Conservation (phyloP, 2,797 vertebrate species). For the Phrynocephalus vlangalii region DNA sequence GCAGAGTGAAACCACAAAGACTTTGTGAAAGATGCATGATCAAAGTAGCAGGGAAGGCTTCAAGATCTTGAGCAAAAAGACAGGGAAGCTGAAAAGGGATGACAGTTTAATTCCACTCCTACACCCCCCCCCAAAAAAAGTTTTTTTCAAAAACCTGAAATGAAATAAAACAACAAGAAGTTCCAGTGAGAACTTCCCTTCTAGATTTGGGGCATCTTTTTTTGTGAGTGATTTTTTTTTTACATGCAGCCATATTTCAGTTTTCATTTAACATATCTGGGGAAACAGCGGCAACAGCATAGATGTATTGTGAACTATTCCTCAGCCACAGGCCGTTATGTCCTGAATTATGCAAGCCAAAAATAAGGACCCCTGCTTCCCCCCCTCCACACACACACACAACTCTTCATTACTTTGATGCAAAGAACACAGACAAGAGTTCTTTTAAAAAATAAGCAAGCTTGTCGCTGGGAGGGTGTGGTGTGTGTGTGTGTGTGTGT, state of each 20-base stretch:
- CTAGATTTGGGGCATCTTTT: not conserved
- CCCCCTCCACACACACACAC: not conserved
- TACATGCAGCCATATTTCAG: not conserved
- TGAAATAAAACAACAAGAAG: no score
- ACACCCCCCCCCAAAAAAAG: no score
- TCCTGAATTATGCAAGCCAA: conserved; percentile 23
- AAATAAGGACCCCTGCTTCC: not conserved
- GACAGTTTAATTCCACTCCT: fast-evolving
- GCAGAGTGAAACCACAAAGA: not conserved
- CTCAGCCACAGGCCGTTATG: conserved; percentile 18
- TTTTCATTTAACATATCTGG: conserved; percentile 17
- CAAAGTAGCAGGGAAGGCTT: conserved; percentile 6
- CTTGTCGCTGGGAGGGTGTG: not conserved
- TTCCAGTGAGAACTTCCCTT: not conserved
- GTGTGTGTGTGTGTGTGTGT: not conserved
- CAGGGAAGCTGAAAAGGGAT: not conserved
- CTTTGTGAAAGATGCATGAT: not conserved
- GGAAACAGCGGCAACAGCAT: not conserved
- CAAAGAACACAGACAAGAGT: conserved; percentile 2
- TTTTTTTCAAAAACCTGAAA: no score
- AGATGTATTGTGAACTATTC: not conserved
- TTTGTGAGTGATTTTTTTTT: not conserved
- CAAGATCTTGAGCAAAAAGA: not conserved
- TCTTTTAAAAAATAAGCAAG: not conserved
- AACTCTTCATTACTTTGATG: conserved; percentile 24